Evolutionary conservation across 1,140 invertebrate species (phyloP).

Genomic region (Orchestia grillus): DNA sequence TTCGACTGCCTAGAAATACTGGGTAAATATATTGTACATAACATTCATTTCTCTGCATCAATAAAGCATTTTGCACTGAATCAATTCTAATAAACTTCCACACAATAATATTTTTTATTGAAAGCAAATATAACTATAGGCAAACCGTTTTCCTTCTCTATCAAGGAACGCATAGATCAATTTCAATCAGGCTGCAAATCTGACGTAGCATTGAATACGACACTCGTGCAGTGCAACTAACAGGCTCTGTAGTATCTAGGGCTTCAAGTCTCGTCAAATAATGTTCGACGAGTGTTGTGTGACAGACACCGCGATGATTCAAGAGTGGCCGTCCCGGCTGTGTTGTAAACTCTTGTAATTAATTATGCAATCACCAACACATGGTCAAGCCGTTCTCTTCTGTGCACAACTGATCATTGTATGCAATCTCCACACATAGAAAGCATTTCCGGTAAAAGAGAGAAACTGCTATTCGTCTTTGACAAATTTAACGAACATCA

Average conservation of each 20-base stretch:
- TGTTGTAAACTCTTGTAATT: neutral
- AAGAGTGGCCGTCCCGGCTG: neutral
- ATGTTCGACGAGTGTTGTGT: neutral
- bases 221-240: neutral
- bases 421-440: neutral
- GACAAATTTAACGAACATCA: neutral
- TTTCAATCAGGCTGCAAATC: neutral
- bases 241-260: neutral
- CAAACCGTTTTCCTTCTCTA: neutral
- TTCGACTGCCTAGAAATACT: too few relatives aligned
- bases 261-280: neutral
- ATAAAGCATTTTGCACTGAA: neutral
- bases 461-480: too few relatives aligned
- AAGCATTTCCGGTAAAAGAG: neutral
- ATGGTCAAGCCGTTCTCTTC: neutral
- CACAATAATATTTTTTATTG: neutral
- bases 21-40: too few relatives aligned
- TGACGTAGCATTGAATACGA: neutral
- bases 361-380: neutral
- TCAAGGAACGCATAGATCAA: neutral
- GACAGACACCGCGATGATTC: neutral
- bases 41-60: too few relatives aligned
- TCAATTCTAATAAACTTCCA: neutral
- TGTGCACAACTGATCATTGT: neutral
- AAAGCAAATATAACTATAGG: neutral